Conservation (phyloP, 2,888 invertebrate genomes). For the Eupithecia dodoneata region DNA sequence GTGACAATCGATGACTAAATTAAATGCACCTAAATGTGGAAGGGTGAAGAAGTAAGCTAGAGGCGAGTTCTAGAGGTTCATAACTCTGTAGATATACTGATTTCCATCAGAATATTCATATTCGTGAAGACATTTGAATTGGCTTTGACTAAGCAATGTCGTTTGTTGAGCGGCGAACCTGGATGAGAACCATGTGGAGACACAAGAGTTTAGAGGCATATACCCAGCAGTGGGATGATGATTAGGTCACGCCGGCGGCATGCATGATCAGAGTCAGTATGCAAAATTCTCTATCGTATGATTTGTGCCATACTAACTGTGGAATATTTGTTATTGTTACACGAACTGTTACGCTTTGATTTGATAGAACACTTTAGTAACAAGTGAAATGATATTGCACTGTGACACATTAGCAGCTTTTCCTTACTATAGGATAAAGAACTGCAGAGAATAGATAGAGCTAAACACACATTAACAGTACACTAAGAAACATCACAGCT, state of each 20-base stretch:
- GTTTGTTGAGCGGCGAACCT: background rate
- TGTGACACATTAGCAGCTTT: slow-evolving; percentile 39
- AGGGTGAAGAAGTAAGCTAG: background rate
- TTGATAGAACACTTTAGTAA: slow-evolving; percentile 16
- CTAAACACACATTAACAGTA: slow-evolving; percentile 30
- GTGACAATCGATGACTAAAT: background rate
- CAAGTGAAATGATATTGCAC: slow-evolving; percentile 23
- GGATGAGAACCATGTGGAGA: too few relatives aligned
- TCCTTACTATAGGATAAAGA: slow-evolving; percentile 26
- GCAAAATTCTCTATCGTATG: background rate
- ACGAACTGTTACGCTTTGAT: slow-evolving; percentile 29
- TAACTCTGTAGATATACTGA: background rate
- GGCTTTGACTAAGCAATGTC: background rate
- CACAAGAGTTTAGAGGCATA: too few relatives aligned
- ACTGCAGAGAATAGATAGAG: slow-evolving; percentile 6
- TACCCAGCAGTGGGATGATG: too few relatives aligned
- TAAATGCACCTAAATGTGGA: background rate
- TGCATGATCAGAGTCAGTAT: too few relatives aligned
- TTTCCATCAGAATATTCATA: background rate
- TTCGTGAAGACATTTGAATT: background rate
- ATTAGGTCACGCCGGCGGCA: too few relatives aligned
- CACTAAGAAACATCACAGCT: slow-evolving; percentile 29
- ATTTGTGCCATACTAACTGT: slow-evolving; percentile 21
- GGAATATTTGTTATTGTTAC: slow-evolving; percentile 16
- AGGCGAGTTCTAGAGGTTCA: background rate